A percentile compares a stretch with the other conserved stretches of the same genome.
phyloP scores from a whole-genome alignment of 2,797 vertebrate genomes.

The Cuniculus paca region DNA sequence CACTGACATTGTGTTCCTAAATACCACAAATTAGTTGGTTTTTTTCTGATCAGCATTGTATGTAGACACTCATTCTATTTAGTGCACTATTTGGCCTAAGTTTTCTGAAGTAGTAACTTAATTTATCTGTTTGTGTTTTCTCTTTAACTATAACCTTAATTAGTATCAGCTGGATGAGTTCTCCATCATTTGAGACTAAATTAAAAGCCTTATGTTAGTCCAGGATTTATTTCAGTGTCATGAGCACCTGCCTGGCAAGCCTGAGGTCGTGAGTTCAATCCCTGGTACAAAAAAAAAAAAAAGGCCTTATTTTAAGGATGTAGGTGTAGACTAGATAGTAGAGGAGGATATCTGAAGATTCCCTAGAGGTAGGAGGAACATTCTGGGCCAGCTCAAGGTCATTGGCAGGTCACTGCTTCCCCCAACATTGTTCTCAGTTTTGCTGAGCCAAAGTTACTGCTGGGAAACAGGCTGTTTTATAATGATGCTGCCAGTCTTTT shows the following conservation, averaged over 20 bases:
- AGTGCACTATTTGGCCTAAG: slow-evolving; percentile 15
- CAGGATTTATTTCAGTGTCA: no score
- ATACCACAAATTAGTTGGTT: not conserved
- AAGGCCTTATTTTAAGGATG: no score
- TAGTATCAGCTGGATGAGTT: not conserved
- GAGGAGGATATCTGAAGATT: not conserved
- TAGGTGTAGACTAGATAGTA: not conserved
- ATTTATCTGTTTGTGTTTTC: slow-evolving; percentile 49
- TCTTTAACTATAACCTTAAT: slow-evolving; percentile 43
- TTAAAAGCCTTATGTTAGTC: not conserved
- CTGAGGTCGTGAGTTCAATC: no score
- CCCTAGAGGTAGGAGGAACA: not conserved
- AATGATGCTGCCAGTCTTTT: not conserved
- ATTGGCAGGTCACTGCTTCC: not conserved
- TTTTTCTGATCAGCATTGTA: slow-evolving; percentile 7
- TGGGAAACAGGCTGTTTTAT: not conserved
- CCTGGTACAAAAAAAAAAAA: no score
- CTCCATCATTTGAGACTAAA: not conserved
- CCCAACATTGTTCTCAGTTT: not conserved
- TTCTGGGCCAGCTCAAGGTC: not conserved
- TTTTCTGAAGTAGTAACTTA: slow-evolving; percentile 39
- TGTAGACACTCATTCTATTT: not conserved
- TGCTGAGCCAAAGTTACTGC: slow-evolving; percentile 28
- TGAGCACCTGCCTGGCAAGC: no score
- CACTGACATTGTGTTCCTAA: not conserved